Percentiles rank a stretch among this genome's conserved stretches.
These are phyloP conservation scores for Poecilia velifera DNA, from an alignment of 2,797 vertebrate species.

Conservation along the genomic window DNA sequence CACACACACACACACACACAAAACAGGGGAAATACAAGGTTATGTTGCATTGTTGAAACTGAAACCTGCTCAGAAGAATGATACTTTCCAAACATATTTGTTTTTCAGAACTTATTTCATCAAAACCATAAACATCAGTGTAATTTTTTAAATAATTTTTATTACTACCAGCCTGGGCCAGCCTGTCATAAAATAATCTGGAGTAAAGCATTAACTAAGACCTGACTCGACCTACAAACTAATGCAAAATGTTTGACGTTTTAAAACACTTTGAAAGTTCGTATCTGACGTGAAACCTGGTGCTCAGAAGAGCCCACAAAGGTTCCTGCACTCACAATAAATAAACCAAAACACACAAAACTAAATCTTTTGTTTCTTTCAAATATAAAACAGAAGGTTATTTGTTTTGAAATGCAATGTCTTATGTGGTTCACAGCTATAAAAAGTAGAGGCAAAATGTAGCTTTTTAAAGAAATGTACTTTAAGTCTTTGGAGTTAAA, in stretches of 20 bases:
- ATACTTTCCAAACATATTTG: neutral
- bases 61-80: neutral
- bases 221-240: neutral
- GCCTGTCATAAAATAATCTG: neutral
- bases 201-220: neutral
- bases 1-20: neutral
- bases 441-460: neutral
- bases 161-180: neutral
- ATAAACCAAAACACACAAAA: neutral
- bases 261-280: neutral
- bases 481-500: neutral
- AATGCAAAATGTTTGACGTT: neutral
- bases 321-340: neutral
- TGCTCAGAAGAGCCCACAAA: neutral
- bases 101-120: neutral
- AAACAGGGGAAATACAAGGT: neutral
- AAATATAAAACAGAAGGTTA: neutral
- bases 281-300: neutral
- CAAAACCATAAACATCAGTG: neutral
- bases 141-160: neutral
- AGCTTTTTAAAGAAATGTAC: neutral
- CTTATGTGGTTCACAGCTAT: neutral
- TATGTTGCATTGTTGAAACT: neutral
- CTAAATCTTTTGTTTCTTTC: neutral
- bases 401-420: neutral